A percentile compares a stretch with the other conserved stretches of the same genome.
These are phyloP conservation scores for Agrotis exclamationis DNA, from an alignment of 2,888 invertebrate species.

Conservation along the genomic window DNA sequence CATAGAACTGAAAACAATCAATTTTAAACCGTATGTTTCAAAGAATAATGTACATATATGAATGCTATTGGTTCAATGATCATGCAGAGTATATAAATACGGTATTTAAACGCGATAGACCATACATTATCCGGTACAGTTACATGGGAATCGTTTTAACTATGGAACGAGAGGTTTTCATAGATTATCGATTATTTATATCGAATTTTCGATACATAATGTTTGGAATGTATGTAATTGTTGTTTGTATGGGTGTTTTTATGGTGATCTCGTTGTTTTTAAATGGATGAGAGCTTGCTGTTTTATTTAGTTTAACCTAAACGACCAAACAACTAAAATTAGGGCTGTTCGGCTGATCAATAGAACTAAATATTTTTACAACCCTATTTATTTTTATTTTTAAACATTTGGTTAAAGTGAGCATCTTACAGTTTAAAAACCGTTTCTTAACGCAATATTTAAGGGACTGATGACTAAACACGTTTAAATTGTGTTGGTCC, in stretches of 20 bases:
- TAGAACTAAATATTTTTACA: too few relatives aligned
- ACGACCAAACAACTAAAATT: too few relatives aligned
- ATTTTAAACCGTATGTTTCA: background rate
- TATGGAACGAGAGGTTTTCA: constrained; percentile 68
- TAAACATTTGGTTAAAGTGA: too few relatives aligned
- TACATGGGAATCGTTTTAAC: constrained; percentile 88
- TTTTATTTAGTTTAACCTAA: too few relatives aligned
- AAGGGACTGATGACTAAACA: too few relatives aligned
- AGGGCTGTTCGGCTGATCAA: too few relatives aligned
- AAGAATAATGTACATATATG: constrained; percentile 27
- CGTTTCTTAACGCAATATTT: too few relatives aligned
- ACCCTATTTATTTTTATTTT: too few relatives aligned
- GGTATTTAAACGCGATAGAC: constrained; percentile 87
- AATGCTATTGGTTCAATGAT: constrained; percentile 19
- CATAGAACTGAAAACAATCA: background rate
- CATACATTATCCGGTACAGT: constrained; percentile 82
- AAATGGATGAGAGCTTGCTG: background rate
- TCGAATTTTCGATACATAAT: constrained; percentile 50
- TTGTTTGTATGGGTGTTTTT: constrained; percentile 18
- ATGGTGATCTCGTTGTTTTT: background rate
- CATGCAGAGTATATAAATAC: constrained; percentile 82
- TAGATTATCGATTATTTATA: constrained; percentile 69
- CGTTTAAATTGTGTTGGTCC: too few relatives aligned
- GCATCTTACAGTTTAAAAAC: too few relatives aligned
- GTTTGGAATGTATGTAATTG: constrained; percentile 11